A percentile compares a stretch with the other conserved stretches of the same genome.
These are phyloP conservation scores for Urosaurus nigricauda DNA, from an alignment of 2,797 vertebrate species.

Conservation along the genomic window DNA sequence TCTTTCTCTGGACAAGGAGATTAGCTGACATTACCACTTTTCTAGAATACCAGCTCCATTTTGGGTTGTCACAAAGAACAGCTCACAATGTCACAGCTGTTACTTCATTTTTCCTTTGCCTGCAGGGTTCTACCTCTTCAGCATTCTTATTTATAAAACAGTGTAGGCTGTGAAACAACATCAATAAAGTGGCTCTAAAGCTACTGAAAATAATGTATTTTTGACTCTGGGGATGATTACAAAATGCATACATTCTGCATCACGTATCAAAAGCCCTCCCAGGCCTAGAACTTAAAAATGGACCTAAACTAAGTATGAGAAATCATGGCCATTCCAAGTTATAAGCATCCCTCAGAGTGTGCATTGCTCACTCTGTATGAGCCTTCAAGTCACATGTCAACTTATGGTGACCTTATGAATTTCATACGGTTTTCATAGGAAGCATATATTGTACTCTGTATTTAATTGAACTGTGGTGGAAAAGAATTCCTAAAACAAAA, in stretches of 20 bases:
- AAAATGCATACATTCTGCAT: neutral
- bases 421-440: too few species aligned
- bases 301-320: neutral
- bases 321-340: neutral
- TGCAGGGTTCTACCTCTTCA: neutral
- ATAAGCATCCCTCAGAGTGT: neutral
- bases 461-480: neutral
- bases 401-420: too few species aligned
- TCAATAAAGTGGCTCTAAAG: neutral
- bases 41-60: neutral
- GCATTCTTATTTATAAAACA: neutral
- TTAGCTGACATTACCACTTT: neutral
- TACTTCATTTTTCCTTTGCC: neutral
- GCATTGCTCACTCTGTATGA: too few species aligned
- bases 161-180: neutral
- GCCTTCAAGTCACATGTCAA: too few species aligned
- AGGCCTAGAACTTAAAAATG: neutral
- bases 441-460: neutral
- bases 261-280: neutral
- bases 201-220: neutral
- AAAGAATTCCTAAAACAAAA: slow-evolving; percentile 31
- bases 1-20: neutral
- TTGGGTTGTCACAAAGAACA: neutral
- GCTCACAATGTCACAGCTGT: neutral
- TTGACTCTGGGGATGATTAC: neutral